Evolutionary conservation across 1,140 invertebrate species (phyloP), one percentile per base, ranked within the genome.

Genomic region (Anastrepha obliqua): DNA sequence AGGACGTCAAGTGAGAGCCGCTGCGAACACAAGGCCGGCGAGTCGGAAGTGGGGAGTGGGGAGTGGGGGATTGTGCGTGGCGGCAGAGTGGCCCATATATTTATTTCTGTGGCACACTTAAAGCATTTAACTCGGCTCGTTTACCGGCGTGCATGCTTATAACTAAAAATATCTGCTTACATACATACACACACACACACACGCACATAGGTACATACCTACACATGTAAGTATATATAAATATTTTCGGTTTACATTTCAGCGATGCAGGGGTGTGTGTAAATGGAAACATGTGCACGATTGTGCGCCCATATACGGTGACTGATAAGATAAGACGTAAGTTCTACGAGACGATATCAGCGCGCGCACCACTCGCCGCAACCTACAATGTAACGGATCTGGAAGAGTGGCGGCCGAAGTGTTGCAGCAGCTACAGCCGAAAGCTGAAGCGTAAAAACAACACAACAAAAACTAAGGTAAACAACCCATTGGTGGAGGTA

Each of bases 311-410:
- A 42, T 51, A 81, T 81, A n/a, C 29, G 74, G 20, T 8, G 51
- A 81, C 74, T 81, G 74, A 81, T 81, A 81, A 81, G 74, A 81
- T 81, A 81, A 81, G 74, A 55, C 20, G 51, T 13, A 6, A 29
- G 42, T 55, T 13, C 74, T 81, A n/a, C n/a, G n/a, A 9, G 13
- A 81, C 47, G 55, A n/a, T 55, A 81, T 8, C 74, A 81, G 2
- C 74, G 7, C 47, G 13, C n/a, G 6, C 11, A 9, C 44, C 6
- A 81, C 4, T 55, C 74, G 44, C 55, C 11, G 47, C 74, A 20
- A 6, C n/a, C 8, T 15, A 9, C 20, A 55, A 13, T 7, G 8
- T 55, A 55, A 8, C 74, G n/a, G 13, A 15, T 39, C 67, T 11
- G 13, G 3, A 4, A 11, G 0, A 55, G 51, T 11, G 42, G 13